Evolutionary conservation across 2,113 vertebrate species (phyloP).

Genomic region (Morone saxatilis): DNA sequence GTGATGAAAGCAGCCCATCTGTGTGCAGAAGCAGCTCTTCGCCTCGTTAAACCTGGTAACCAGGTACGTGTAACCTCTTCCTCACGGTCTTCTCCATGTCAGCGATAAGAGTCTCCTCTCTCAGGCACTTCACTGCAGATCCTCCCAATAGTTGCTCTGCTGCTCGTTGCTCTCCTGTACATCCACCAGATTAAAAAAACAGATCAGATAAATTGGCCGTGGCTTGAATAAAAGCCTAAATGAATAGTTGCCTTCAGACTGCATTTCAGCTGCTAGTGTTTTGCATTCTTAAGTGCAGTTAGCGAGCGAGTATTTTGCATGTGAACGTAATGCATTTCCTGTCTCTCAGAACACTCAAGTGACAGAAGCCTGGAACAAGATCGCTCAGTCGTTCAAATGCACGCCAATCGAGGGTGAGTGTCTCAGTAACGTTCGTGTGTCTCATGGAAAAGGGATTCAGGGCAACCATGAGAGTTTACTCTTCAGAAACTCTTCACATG

Average conservation of each 20-base stretch:
- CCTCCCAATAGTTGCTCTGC: background rate
- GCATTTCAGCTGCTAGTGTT: background rate
- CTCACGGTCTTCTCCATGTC: background rate
- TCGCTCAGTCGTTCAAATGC: constrained; percentile 96
- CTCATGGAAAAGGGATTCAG: background rate
- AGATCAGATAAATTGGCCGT: background rate
- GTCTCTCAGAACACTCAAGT: constrained; percentile 92
- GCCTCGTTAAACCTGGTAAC: constrained; percentile 96
- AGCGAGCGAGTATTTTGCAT: background rate
- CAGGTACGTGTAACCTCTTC: constrained; percentile 85
- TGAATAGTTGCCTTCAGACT: background rate
- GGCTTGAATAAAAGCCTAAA: background rate
- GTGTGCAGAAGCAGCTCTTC: constrained; percentile 95
- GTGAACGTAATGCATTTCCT: background rate
- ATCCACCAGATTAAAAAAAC: background rate
- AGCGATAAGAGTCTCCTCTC: background rate
- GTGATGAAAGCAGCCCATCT: constrained; percentile 95
- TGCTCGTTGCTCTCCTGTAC: background rate
- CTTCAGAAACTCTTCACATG: background rate
- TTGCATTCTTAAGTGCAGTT: background rate
- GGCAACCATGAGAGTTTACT: background rate
- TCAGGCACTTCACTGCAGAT: background rate
- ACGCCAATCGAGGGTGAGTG: constrained; percentile 93
- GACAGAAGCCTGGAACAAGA: constrained; percentile 98
- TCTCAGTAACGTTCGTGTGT: background rate